Evolutionary conservation across 2,888 invertebrate species (phyloP).

Genomic region (Chloromyia formosa): DNA sequence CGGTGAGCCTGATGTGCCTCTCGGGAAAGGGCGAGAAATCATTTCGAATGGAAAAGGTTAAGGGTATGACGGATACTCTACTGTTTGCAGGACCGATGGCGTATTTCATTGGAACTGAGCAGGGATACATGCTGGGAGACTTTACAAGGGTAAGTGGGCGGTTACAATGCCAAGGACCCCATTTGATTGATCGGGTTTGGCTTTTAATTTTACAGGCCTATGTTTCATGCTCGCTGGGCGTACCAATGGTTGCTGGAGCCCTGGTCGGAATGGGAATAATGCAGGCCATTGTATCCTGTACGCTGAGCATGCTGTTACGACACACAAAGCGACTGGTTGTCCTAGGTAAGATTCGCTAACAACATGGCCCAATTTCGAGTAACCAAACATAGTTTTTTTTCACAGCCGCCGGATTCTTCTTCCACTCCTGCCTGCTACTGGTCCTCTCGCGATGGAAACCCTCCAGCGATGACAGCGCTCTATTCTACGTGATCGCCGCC

Average conservation of each 20-base stretch:
- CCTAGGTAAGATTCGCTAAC: constrained; percentile 68
- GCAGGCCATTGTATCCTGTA: constrained; percentile 80
- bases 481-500: constrained; percentile 84
- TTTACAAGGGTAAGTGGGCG: constrained; percentile 74
- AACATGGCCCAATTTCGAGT: too few relatives aligned
- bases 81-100: constrained; percentile 79
- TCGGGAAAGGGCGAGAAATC: constrained; percentile 63
- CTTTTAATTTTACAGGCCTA: constrained; percentile 70
- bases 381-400: constrained; percentile 44
- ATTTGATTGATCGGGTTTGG: not conserved
- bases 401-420: constrained; percentile 79
- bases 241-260: constrained; percentile 77
- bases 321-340: constrained; percentile 78
- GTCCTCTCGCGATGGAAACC: constrained; percentile 83
- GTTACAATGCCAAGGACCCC: too few relatives aligned
- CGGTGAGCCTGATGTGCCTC: constrained; percentile 64
- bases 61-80: constrained; percentile 65
- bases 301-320: constrained; percentile 81
- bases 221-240: constrained; percentile 82
- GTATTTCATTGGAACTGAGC: constrained; percentile 83
- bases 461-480: constrained; percentile 79
- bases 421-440: constrained; percentile 80
- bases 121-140: constrained; percentile 84
- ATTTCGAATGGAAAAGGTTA: constrained; percentile 65
- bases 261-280: constrained; percentile 78